These are phyloP conservation scores for Centruroides sculpturatus DNA, from an alignment of 1,140 invertebrate species.

Conservation along the genomic window DNA sequence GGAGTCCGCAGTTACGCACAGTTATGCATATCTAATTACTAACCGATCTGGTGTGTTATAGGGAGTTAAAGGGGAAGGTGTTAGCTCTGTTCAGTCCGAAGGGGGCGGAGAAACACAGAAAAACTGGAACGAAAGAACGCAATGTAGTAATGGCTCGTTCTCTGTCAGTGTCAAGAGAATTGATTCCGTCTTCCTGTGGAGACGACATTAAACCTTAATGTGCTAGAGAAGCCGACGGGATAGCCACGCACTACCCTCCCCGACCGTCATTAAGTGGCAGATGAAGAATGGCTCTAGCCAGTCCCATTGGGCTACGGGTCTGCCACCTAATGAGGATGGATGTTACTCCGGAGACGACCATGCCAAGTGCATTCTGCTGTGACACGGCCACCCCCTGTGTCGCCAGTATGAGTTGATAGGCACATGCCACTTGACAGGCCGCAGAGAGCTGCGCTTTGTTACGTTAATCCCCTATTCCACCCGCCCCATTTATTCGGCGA, in stretches of 20 bases:
- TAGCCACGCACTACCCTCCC: neutral
- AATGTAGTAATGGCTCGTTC: neutral
- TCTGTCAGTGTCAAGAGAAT: neutral
- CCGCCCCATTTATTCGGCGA: no score
- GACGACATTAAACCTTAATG: neutral
- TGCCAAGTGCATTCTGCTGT: neutral
- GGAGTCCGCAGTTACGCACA: no score
- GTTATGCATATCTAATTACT: no score
- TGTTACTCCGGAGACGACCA: neutral
- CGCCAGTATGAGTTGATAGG: no score
- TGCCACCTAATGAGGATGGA: neutral
- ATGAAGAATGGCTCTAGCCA: neutral
- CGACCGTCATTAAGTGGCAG: neutral
- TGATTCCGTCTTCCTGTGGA: neutral
- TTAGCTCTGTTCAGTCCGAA: no score
- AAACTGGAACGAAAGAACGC: no score
- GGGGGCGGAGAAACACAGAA: no score
- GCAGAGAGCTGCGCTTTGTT: no score
- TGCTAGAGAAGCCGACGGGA: neutral
- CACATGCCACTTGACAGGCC: no score
- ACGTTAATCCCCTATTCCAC: no score
- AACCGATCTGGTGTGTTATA: no score
- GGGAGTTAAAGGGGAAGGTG: no score
- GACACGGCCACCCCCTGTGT: neutral
- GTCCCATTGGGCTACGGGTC: neutral